These are phyloP conservation scores for Trematocara macrostoma DNA, from an alignment of 2,113 vertebrate species.

Conservation along the genomic window DNA sequence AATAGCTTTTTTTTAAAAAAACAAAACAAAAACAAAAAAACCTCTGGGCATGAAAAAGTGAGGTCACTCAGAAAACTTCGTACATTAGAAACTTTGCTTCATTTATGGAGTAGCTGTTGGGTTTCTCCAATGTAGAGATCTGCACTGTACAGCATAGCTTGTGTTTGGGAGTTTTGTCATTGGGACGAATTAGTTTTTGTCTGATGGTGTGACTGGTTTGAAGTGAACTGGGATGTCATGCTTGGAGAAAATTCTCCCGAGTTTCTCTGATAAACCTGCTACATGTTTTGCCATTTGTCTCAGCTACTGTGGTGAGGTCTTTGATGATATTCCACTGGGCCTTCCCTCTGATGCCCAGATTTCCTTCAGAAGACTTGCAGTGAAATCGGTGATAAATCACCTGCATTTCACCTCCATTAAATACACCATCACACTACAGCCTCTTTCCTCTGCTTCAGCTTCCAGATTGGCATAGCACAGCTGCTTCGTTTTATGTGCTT, in stretches of 20 bases:
- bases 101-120: neutral
- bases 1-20: fast-evolving
- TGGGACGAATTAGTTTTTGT: neutral
- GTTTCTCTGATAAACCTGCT: neutral
- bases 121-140: neutral
- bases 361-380: neutral
- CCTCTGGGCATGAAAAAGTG: neutral
- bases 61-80: neutral
- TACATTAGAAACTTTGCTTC: neutral
- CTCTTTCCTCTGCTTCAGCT: neutral
- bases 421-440: neutral
- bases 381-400: neutral
- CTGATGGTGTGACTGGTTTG: neutral
- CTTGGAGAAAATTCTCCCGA: neutral
- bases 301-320: neutral
- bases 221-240: neutral
- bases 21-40: neutral
- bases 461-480: neutral
- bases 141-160: neutral
- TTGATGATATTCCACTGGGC: neutral
- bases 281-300: neutral
- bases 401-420: neutral
- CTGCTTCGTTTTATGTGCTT: neutral
- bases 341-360: neutral
- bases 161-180: neutral